These are phyloP conservation scores for Oryzias woworae DNA, from an alignment of 2,113 vertebrate genomes.

Conservation along the genomic window DNA sequence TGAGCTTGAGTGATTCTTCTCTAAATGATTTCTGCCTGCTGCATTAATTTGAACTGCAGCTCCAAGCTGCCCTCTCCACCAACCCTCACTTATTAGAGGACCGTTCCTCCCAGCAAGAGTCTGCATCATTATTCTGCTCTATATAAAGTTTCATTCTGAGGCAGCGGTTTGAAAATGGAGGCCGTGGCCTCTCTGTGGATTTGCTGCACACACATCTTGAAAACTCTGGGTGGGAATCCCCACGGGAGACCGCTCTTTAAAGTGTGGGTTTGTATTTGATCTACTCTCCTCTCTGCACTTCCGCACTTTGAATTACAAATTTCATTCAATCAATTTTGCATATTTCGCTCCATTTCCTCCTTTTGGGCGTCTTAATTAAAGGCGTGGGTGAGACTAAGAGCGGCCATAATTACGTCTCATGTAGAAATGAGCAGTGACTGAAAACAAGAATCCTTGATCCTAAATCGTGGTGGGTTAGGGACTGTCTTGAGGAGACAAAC, in stretches of 20 bases:
- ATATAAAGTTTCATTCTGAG: constrained; percentile 13
- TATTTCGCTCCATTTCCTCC: constrained; percentile 26
- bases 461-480: too few species aligned
- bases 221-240: constrained; percentile 23
- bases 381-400: constrained; percentile 2
- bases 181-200: constrained; percentile 7
- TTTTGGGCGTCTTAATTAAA: constrained; percentile 41
- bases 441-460: too few species aligned
- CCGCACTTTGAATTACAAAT: constrained; percentile 45
- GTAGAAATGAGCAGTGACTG: constrained; percentile 22
- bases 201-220: constrained; percentile 15
- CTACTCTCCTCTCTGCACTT: constrained; percentile 9
- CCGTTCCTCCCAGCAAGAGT: constrained; percentile 8
- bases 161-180: constrained; percentile 18
- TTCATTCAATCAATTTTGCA: constrained; percentile 40
- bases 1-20: constrained; percentile 11
- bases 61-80: constrained; percentile 7
- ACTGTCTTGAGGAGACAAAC: too few species aligned
- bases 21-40: constrained; percentile 26
- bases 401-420: constrained; percentile 39
- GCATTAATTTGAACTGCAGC: constrained; percentile 20
- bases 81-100: constrained; percentile 23
- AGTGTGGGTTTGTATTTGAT: constrained; percentile 26
- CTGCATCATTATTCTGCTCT: constrained; percentile 29
- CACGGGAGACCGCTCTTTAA: constrained; percentile 23